Evolutionary conservation across 92 coral and sea anemone species (phyloP).

Genomic region (Siderastrea radians): DNA sequence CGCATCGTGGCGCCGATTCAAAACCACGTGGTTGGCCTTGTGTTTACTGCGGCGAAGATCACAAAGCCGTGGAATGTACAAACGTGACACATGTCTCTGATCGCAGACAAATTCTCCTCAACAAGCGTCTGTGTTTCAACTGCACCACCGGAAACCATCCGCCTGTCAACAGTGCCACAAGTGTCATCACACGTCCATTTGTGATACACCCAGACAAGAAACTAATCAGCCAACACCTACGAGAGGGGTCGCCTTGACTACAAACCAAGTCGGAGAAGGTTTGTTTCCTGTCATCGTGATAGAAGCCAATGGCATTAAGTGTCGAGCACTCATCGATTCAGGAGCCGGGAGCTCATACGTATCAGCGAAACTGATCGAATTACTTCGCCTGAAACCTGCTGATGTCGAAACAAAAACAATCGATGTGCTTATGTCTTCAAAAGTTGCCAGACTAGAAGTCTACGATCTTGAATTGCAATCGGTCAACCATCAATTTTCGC

Average conservation of each 20-base stretch:
- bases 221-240: conserved; percentile 8
- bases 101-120: too few species aligned
- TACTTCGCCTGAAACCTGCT: conserved; percentile 45
- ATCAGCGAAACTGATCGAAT: conserved; percentile 57
- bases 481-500: conserved; percentile 51
- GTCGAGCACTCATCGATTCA: conserved; percentile 58
- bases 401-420: conserved; percentile 55
- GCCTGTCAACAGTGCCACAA: conserved; percentile 55
- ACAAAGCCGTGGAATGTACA: too few species aligned
- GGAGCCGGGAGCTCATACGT: conserved; percentile 72
- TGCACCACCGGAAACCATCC: conserved; percentile 52
- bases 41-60: too few species aligned
- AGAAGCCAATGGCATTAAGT: conserved; percentile 50
- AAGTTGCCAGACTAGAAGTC: conserved; percentile 40
- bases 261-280: conserved; percentile 34
- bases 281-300: conserved; percentile 54
- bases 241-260: conserved; percentile 14
- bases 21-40: too few species aligned
- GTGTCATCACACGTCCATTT: conserved; percentile 67
- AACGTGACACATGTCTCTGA: too few species aligned
- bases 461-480: conserved; percentile 57
- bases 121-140: conserved; percentile 60
- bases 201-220: conserved; percentile 14
- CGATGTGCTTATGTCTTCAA: conserved; percentile 72
- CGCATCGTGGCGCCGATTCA: too few species aligned